Conservation (phyloP, 1,140 invertebrate genomes). For the Cydia pomonella region DNA sequence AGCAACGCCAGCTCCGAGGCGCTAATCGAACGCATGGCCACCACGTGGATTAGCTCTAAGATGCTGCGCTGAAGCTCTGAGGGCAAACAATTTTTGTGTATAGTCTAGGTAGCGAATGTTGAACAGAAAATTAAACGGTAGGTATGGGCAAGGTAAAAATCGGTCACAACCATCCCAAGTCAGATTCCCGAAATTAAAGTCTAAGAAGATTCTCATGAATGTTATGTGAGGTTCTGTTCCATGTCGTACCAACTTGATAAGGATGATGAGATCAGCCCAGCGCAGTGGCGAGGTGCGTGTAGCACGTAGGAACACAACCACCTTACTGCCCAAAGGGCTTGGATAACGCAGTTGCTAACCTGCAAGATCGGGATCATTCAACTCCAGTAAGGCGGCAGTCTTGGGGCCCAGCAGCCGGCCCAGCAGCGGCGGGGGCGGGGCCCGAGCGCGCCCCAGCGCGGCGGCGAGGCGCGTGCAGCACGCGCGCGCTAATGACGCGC, state of each 20-base stretch:
- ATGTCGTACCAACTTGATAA: too few relatives aligned
- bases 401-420: constrained; percentile 53
- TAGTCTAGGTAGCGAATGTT: not conserved
- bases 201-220: too few relatives aligned
- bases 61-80: constrained; percentile 82
- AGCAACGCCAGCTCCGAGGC: constrained; percentile 80
- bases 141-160: too few relatives aligned
- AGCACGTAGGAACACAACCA: constrained; percentile 38
- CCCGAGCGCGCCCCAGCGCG: constrained; percentile 32
- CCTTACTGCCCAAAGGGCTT: too few relatives aligned
- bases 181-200: too few relatives aligned
- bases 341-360: constrained; percentile 29
- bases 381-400: constrained; percentile 45
- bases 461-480: constrained; percentile 39
- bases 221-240: too few relatives aligned
- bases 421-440: constrained; percentile 49
- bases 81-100: not conserved
- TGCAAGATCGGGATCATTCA: constrained; percentile 31
- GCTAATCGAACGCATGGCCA: constrained; percentile 81
- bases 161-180: too few relatives aligned
- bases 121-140: not conserved
- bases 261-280: not conserved
- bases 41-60: constrained; percentile 82
- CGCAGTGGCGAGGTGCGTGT: constrained; percentile 34
- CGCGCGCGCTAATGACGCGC: constrained; percentile 46